Conservation (phyloP, 2,113 vertebrate species). For the Crotalus viridis region DNA sequence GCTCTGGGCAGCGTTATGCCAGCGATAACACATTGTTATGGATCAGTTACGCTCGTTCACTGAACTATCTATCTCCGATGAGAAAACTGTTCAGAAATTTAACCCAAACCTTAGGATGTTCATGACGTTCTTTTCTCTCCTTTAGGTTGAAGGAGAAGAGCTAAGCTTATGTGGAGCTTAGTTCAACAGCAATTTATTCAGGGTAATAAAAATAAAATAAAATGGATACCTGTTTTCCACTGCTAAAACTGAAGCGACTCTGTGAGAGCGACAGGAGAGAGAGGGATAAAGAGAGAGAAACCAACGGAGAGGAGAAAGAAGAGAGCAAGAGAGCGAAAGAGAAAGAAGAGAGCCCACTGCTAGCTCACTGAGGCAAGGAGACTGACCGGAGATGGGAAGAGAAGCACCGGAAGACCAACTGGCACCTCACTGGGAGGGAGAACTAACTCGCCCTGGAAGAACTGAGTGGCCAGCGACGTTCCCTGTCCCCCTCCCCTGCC, state of each 20-base stretch:
- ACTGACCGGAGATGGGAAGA: constrained; percentile 70
- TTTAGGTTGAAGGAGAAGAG: constrained; percentile 82
- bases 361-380: constrained; percentile 78
- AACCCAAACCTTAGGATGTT: not conserved
- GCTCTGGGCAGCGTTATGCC: not conserved
- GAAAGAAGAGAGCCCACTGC: constrained; percentile 75
- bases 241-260: constrained; percentile 98
- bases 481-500: constrained; percentile 71
- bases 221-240: constrained; percentile 98
- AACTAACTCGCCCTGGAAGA: constrained; percentile 67
- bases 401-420: constrained; percentile 67
- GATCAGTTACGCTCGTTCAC: not conserved
- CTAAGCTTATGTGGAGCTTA: constrained; percentile 90
- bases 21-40: not conserved
- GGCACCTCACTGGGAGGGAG: constrained; percentile 66
- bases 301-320: constrained; percentile 71
- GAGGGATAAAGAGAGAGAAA: constrained; percentile 75
- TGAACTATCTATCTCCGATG: not conserved
- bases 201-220: constrained; percentile 96
- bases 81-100: no score
- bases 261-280: constrained; percentile 92
- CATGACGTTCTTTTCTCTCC: not conserved
- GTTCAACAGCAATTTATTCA: constrained; percentile 95
- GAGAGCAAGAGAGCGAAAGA: constrained; percentile 66
- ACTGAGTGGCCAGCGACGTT: constrained; percentile 66